Evolutionary conservation across 2,113 vertebrate genomes (phyloP).

Genomic region (Ictalurus punctatus): DNA sequence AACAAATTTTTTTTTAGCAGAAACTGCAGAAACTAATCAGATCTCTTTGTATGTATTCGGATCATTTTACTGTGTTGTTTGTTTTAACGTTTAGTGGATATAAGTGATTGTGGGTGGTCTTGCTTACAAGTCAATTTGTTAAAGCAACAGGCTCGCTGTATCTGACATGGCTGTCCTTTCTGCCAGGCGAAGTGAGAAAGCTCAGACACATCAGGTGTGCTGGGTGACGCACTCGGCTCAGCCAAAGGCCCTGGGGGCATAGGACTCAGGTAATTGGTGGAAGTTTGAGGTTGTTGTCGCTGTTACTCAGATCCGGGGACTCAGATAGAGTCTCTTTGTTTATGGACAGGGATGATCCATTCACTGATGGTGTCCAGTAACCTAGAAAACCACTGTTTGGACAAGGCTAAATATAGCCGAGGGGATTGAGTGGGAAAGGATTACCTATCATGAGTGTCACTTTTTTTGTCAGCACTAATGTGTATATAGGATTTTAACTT

Average conservation of each 20-base stretch:
- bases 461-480: conserved; percentile 51
- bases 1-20: background rate
- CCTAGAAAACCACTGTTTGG: conserved; percentile 62
- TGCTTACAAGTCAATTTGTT: conserved; percentile 62
- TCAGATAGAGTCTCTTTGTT: conserved; percentile 61
- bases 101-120: conserved; percentile 47
- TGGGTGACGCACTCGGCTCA: conserved; percentile 30
- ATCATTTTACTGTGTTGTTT: conserved; percentile 12
- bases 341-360: conserved; percentile 53
- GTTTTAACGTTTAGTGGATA: background rate
- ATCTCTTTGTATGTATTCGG: background rate
- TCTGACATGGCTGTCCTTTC: conserved; percentile 39
- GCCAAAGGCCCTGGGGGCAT: conserved; percentile 46
- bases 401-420: conserved; percentile 62
- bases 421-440: conserved; percentile 58
- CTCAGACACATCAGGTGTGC: conserved; percentile 53
- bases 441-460: conserved; percentile 54
- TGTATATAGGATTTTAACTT: conserved; percentile 44
- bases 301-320: conserved; percentile 60
- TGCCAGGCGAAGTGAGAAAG: conserved; percentile 37
- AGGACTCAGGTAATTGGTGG: conserved; percentile 57
- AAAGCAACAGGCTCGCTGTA: conserved; percentile 46
- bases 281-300: conserved; percentile 62
- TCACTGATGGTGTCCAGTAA: conserved; percentile 67
- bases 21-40: background rate